A percentile compares a stretch with the other conserved stretches of the same genome.
Conservation (phyloP, 2,113 vertebrate species). For the Pipa parva region DNA sequence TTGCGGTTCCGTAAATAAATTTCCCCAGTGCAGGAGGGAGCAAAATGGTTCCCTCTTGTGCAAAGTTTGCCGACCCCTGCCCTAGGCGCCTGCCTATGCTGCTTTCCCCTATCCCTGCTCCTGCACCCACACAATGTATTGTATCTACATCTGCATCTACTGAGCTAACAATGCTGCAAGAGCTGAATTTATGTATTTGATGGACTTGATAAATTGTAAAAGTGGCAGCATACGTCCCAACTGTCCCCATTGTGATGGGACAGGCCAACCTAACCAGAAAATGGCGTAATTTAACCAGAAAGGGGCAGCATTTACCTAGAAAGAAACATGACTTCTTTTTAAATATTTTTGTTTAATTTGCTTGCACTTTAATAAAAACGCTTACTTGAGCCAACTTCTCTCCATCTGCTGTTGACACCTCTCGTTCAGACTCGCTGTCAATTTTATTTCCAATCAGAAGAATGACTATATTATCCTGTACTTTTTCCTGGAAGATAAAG, state of each 20-base stretch:
- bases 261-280: neutral
- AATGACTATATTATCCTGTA: conserved; percentile 56
- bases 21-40: no score
- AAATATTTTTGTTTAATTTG: no score
- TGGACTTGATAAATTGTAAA: no score
- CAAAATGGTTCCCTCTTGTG: no score
- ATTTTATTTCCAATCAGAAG: conserved; percentile 89
- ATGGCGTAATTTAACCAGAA: neutral
- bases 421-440: conserved; percentile 62
- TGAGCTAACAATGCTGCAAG: no score
- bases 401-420: conserved; percentile 66
- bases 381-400: conserved; percentile 74
- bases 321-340: neutral
- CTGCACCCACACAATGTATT: no score
- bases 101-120: no score
- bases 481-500: conserved; percentile 65
- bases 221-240: neutral
- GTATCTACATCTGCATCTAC: no score
- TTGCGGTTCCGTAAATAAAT: no score
- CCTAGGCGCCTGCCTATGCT: no score
- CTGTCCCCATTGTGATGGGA: neutral
- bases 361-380: neutral
- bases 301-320: neutral
- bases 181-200: no score
- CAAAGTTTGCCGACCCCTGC: no score